Conservation (phyloP, 2,113 vertebrate species). For the Barbus barbus region DNA sequence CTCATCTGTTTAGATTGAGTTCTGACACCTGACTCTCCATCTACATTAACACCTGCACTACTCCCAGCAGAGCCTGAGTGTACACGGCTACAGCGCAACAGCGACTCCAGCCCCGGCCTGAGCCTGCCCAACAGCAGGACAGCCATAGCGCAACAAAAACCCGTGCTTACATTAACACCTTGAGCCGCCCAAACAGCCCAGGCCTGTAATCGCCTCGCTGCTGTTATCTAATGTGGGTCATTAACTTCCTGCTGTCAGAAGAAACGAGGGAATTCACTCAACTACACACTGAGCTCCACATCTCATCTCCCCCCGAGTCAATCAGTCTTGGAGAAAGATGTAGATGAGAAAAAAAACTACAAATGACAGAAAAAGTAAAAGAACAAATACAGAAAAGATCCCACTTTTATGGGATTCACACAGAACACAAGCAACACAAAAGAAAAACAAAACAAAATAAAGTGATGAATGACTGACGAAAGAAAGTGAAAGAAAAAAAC, state of each 20-base stretch:
- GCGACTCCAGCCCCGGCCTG: not conserved
- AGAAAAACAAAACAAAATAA: not conserved
- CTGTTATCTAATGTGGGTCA: slow-evolving; percentile 37
- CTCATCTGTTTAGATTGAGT: slow-evolving; percentile 38
- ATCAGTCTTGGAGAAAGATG: slow-evolving; percentile 5
- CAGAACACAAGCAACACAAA: not conserved
- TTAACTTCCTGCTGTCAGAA: slow-evolving; percentile 43
- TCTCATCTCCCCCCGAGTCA: slow-evolving; percentile 1
- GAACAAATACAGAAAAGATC: not conserved
- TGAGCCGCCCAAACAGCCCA: not conserved
- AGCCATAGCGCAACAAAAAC: not conserved
- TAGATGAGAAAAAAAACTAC: slow-evolving; percentile 4
- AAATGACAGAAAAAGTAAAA: not conserved
- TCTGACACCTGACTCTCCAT: slow-evolving; percentile 40
- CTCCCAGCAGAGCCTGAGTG: slow-evolving; percentile 13
- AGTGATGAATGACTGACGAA: not conserved
- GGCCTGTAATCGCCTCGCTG: slow-evolving; percentile 21
- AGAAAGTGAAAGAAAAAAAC: not conserved
- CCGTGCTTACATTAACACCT: slow-evolving; percentile 35
- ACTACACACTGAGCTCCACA: not conserved
- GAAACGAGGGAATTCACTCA: slow-evolving; percentile 33
- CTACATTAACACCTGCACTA: slow-evolving; percentile 35
- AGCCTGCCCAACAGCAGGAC: slow-evolving; percentile 7
- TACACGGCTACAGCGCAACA: not conserved
- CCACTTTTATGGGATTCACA: not conserved